Base-by-base conservation (phyloP, 2,888 invertebrate genomes). In the Scaeva pyrastri region DNA sequence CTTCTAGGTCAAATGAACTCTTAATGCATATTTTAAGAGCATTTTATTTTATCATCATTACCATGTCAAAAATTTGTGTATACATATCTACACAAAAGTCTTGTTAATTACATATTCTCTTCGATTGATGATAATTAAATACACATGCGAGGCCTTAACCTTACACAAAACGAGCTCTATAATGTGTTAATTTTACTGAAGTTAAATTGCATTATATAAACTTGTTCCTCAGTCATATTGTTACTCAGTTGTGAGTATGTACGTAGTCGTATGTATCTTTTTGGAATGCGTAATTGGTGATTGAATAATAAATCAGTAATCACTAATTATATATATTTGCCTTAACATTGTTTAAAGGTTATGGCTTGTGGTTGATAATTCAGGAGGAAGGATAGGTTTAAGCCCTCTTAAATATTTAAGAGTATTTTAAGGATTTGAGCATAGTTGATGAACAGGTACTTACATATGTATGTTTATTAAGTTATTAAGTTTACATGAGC, bases 251-350 rank as follows among this genome's bases (percentile, higher is more conserved):
- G n/a, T n/a, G n/a, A n/a, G n/a, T 39, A 39, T 31, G 31, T 31
- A 31, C 31, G 31, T 7, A 31, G 6, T 31, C 8, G 3, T 31
- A 31, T 10, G 19, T 48, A 19, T 10, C 8, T 6, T 3, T 7
- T 19, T 58, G 58, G 56, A 39, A 36, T 58, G 58, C 2, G 14
- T 58, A 58, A 58, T 60, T 60, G 39, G 21, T 60, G 41, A 60
- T 60, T 60, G 60, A 60, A 60, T 60, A 60, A 60, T 36, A 58
- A 58, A n/a, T 8, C 14, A 45, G 36, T 39, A 60, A 41, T 41
- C 60, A 39, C 41, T 60, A 60, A 60, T 60, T 60, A 60, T 39
- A 60, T 60, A 60, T 39, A 60, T 60, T 60, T 60, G n/a, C 60
- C 21, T 39, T 60, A 60, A 41, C 39, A 39, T 39, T 60, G 60